A percentile compares a stretch with the other conserved stretches of the same genome.
phyloP scores from a whole-genome alignment of 2,797 vertebrate genomes.

The Enteromius afrohamiltoni region DNA sequence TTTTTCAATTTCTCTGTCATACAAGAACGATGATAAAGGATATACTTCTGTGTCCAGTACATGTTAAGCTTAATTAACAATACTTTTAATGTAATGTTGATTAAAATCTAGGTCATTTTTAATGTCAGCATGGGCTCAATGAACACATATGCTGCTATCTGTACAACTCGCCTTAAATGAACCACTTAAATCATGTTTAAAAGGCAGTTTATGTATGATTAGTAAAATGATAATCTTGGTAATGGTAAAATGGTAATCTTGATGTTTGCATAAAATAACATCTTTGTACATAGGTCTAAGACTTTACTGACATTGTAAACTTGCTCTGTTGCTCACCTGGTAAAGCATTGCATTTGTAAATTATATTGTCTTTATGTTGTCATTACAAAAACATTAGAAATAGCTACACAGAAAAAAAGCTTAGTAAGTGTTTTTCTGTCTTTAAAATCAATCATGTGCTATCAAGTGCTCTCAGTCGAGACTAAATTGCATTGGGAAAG shows the following conservation, averaged over 20 bases:
- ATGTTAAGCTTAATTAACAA: not conserved
- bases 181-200: not conserved
- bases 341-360: not conserved
- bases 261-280: not conserved
- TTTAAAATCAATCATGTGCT: not conserved
- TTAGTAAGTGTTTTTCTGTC: not conserved
- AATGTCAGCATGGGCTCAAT: not conserved
- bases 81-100: not conserved
- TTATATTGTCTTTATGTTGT: not conserved
- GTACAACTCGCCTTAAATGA: not conserved
- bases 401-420: not conserved
- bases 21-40: not conserved
- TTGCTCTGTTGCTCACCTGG: not conserved
- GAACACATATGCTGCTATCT: no score
- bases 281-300: not conserved
- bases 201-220: not conserved
- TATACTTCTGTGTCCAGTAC: not conserved
- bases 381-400: not conserved
- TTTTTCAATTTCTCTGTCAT: not conserved
- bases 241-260: no score
- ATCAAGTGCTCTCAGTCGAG: no score
- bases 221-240: no score
- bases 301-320: not conserved
- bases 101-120: not conserved
- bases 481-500: not conserved